A percentile compares a stretch with the other conserved stretches of the same genome.
These are phyloP conservation scores for Alligator mississippiensis DNA, from an alignment of 2,113 vertebrate genomes.

Conservation along the genomic window DNA sequence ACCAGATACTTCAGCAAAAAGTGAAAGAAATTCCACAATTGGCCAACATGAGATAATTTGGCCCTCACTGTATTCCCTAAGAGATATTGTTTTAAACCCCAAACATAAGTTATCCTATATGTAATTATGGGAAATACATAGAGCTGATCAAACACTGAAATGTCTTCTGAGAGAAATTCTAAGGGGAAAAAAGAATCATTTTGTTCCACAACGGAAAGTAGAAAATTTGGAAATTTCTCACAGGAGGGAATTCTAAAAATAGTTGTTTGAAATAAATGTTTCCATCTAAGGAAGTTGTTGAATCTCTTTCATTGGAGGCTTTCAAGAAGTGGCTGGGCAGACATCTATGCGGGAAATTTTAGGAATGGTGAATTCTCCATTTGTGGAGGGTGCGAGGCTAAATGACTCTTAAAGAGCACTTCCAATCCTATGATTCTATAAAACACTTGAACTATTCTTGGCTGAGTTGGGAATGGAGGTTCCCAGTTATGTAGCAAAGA, in stretches of 20 bases:
- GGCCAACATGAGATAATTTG: not conserved
- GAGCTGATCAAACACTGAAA: not conserved
- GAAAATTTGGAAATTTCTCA: not conserved
- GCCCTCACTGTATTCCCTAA: not conserved
- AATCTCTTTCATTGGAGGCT: too few relatives aligned
- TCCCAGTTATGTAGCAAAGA: not conserved
- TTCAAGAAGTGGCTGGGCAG: too few relatives aligned
- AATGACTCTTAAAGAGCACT: too few relatives aligned
- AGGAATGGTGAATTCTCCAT: too few relatives aligned
- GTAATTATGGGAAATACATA: constrained; percentile 4
- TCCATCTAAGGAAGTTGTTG: too few relatives aligned
- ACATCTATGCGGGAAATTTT: too few relatives aligned
- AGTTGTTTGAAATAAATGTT: not conserved
- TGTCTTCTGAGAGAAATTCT: not conserved
- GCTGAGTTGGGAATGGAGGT: not conserved
- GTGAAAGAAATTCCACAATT: not conserved
- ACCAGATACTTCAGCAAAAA: not conserved
- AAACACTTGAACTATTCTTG: not conserved
- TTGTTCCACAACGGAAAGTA: not conserved
- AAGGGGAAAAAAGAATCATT: not conserved
- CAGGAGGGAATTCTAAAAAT: not conserved
- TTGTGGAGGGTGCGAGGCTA: too few relatives aligned
- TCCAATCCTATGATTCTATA: not conserved
- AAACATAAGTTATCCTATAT: not conserved
- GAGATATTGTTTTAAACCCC: not conserved